These are phyloP conservation scores for Urophycis tenuis DNA, from an alignment of 2,797 vertebrate genomes.

Conservation along the genomic window DNA sequence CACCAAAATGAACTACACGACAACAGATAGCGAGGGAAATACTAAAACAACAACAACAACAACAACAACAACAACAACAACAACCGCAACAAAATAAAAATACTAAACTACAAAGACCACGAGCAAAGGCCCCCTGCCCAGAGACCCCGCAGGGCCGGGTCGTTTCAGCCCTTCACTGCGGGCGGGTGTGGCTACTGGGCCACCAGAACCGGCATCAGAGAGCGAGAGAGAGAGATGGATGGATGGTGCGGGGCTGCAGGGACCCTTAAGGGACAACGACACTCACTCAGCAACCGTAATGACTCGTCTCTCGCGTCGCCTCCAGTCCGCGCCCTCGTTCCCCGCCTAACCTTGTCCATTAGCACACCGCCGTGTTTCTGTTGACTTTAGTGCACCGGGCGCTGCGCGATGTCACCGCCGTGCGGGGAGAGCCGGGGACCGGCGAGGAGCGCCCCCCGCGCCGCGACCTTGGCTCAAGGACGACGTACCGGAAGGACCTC, in stretches of 20 bases:
- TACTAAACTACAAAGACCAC: background rate
- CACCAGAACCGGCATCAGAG: background rate
- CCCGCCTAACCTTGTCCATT: slow-evolving; percentile 1
- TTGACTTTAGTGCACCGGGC: too few relatives aligned
- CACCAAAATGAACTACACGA: background rate
- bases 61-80: too few relatives aligned
- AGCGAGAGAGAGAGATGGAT: too few relatives aligned
- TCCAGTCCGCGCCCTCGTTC: background rate
- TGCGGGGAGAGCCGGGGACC: too few relatives aligned
- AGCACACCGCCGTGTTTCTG: too few relatives aligned
- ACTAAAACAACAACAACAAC: too few relatives aligned
- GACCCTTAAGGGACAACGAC: too few relatives aligned
- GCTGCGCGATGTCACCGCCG: too few relatives aligned
- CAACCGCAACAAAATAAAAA: too few relatives aligned
- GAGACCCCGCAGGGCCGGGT: background rate
- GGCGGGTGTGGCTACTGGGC: background rate
- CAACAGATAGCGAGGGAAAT: background rate
- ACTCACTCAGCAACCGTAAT: too few relatives aligned
- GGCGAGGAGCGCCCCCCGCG: too few relatives aligned
- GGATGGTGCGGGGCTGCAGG: background rate
- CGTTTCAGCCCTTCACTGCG: background rate
- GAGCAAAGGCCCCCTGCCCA: background rate
- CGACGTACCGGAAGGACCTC: background rate
- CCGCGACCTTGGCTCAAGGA: background rate
- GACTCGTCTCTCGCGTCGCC: too few relatives aligned